Base-by-base conservation (phyloP, 2,113 vertebrate species). In the Boulengeromyrus knoepffleri region DNA sequence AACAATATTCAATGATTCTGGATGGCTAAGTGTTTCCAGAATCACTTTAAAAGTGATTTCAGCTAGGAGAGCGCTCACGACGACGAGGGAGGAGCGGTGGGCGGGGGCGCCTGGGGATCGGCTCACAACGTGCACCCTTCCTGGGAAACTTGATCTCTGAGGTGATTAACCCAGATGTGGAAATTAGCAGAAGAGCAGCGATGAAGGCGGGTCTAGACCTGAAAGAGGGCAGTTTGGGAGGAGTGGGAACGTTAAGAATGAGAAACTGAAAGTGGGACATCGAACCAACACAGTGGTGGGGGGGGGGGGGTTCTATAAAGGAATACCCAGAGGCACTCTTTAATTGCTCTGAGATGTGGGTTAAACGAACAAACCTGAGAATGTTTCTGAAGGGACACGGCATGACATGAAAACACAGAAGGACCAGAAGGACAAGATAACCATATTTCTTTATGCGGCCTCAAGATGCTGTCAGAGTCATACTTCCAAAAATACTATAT, bases 91-190 rank as follows among this genome's bases (percentile, higher is more conserved):
- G 45, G 24, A 13, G 46, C 0, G 13, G 39, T 2, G 39, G 13
- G 39, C 5, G 39, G 39, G 80, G 39, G 46, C 2, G 24, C 24
- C 56, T 62, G 56, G 56, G 56, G 56, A 31, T 39, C 13, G 10
- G 74, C 74, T 39, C 36, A 12, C 19, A 27, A 17, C 86, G 91
- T 91, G 92, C 91, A 91, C 91, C 74, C 62, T 92, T 95, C 94
- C 92, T 92, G 88, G 90, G 93, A 91, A 92, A 93, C 91, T 80
- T 62, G 92, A 94, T 94, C 95, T 96, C 95, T 74, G 91, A 95
- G 92, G 95, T 96, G 95, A 96, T 96, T 96, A 96, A 96, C 96
- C 96, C 95, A 96, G 93, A 96, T 95, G 94, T 94, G 90, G 94
- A 93, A 95, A 96, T 96, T 95, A 95, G 96, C 96, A 96, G 83